Evolutionary conservation across 1,140 invertebrate genomes (phyloP).

Genomic region (Neuroterus valhalla): DNA sequence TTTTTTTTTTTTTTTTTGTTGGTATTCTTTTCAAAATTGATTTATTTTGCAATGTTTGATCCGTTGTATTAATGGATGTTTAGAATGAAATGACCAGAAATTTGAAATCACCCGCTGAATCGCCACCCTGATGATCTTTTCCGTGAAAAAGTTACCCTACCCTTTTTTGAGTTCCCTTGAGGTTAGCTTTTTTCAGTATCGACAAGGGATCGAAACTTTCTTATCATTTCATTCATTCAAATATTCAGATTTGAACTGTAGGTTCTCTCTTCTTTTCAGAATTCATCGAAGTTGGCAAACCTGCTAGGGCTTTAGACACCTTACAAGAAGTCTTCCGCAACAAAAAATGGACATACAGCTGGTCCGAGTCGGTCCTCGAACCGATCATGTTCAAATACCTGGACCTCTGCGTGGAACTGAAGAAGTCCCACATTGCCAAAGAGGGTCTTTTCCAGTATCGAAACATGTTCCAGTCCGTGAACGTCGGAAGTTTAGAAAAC

Average conservation of each 20-base stretch:
- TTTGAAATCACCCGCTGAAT: no score
- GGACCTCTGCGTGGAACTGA: conserved; percentile 97
- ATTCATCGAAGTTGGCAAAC: conserved; percentile 95
- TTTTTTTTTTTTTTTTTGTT: no score
- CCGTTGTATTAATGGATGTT: no score
- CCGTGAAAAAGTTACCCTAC: neutral
- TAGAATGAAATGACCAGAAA: no score
- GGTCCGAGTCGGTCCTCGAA: conserved; percentile 96
- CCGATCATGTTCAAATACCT: conserved; percentile 99
- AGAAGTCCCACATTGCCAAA: conserved; percentile 98
- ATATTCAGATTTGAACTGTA: no score
- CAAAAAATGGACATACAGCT: conserved; percentile 97
- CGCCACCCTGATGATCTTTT: no score
- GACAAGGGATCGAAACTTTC: no score
- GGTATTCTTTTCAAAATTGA: no score
- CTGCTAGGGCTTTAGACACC: conserved; percentile 95
- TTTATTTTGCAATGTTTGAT: no score
- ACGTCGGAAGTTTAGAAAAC: conserved; percentile 73
- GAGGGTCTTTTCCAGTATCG: conserved; percentile 99
- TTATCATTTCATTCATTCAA: no score
- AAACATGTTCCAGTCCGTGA: conserved; percentile 98
- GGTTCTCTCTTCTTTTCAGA: conserved; percentile 77
- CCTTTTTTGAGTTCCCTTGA: no score
- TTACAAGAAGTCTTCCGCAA: conserved; percentile 99
- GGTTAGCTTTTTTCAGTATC: no score